Conservation (phyloP, 2,797 vertebrate species). For the Oryzias dopingdopingensis region DNA sequence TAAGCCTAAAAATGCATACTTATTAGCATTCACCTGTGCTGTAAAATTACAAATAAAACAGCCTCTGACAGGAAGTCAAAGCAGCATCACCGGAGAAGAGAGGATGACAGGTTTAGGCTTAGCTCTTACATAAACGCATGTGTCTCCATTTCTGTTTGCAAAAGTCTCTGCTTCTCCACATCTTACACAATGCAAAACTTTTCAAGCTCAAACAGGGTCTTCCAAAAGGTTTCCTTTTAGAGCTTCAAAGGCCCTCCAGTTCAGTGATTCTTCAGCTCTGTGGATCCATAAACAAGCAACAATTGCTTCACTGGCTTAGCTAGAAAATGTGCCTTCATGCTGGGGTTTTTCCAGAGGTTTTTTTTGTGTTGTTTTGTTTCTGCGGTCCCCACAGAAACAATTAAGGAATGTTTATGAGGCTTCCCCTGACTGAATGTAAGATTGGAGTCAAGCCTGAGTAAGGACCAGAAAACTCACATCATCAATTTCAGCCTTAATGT, state of each 20-base stretch:
- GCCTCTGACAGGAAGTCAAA: too few species aligned
- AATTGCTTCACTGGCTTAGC: not conserved
- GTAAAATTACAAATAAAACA: too few species aligned
- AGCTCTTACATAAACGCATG: not conserved
- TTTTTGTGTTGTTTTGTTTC: not conserved
- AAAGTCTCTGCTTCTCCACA: not conserved
- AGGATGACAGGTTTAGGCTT: too few species aligned
- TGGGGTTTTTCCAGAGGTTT: too few species aligned
- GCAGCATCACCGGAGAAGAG: too few species aligned
- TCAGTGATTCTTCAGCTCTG: too few species aligned
- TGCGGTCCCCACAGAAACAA: constrained; percentile 3
- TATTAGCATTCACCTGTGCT: not conserved
- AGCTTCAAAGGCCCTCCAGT: not conserved
- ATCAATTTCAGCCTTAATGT: constrained; percentile 16
- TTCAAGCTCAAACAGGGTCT: not conserved
- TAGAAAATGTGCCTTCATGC: not conserved
- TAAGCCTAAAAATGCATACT: constrained; percentile 6
- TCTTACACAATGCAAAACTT: not conserved
- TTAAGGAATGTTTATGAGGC: constrained; percentile 4
- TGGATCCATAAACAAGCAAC: not conserved
- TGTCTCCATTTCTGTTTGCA: not conserved
- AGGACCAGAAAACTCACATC: constrained; percentile 1
- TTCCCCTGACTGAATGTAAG: constrained; percentile 1
- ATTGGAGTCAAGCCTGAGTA: constrained; percentile 6
- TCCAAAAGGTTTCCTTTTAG: not conserved